These are phyloP conservation scores for Styela clava DNA, from an alignment of 23 tunicate genomes.

Conservation along the genomic window DNA sequence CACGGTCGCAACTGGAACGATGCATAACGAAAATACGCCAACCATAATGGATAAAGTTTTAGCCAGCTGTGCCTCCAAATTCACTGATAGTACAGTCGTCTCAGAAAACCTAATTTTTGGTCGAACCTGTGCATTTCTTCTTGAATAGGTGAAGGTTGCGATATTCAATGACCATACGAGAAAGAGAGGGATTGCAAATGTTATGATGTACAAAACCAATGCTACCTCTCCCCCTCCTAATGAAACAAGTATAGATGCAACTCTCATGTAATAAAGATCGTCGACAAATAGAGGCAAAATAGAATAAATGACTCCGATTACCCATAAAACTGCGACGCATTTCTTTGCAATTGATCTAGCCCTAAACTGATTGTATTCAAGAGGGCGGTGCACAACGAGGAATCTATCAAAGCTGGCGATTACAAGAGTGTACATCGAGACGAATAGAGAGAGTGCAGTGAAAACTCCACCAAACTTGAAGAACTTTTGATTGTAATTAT, in stretches of 20 bases:
- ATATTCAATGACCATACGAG: constrained; percentile 48
- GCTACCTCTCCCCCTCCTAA: constrained; percentile 23
- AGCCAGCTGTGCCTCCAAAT: constrained; percentile 42
- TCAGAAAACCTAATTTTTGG: constrained; percentile 9
- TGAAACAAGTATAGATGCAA: constrained; percentile 41
- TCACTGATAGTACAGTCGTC: background rate
- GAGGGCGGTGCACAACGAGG: constrained; percentile 43
- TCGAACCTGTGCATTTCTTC: constrained; percentile 35
- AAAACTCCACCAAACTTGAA: constrained; percentile 51
- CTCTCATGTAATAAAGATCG: constrained; percentile 27
- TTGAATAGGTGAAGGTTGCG: constrained; percentile 38
- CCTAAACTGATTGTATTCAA: constrained; percentile 17
- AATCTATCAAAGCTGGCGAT: constrained; percentile 57
- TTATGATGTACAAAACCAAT: constrained; percentile 25
- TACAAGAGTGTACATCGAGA: constrained; percentile 47
- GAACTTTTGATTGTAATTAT: constrained; percentile 1
- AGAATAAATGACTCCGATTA: constrained; percentile 28
- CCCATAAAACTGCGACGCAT: constrained; percentile 22
- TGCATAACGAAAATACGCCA: constrained; percentile 37
- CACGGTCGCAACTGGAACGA: constrained; percentile 37
- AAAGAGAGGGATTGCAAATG: constrained; percentile 46
- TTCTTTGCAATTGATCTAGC: constrained; percentile 14
- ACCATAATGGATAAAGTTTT: constrained; percentile 54
- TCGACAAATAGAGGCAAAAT: constrained; percentile 28
- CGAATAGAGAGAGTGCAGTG: constrained; percentile 44